A percentile compares a stretch with the other conserved stretches of the same genome.
phyloP scores from a whole-genome alignment of 2,888 invertebrate genomes.

The Mactromeris polynyma region DNA sequence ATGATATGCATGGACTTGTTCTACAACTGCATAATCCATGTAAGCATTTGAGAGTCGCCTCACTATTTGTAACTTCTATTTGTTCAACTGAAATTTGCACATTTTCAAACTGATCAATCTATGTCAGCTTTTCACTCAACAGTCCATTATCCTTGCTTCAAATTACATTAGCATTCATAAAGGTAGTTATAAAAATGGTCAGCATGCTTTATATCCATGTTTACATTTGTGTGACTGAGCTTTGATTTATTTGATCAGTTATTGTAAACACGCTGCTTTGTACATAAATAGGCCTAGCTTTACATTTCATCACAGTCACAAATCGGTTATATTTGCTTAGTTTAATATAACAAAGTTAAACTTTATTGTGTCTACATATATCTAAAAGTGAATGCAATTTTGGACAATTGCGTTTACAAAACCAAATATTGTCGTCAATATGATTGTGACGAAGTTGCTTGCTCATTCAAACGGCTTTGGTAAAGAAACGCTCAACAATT shows the following conservation, averaged over 20 bases:
- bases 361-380: not conserved
- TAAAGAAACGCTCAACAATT: too few relatives aligned
- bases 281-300: not conserved
- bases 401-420: not conserved
- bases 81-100: not conserved
- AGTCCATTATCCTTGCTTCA: not conserved
- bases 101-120: not conserved
- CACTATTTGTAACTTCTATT: not conserved
- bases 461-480: not conserved
- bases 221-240: not conserved
- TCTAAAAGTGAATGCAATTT: not conserved
- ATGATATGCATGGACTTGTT: too few relatives aligned
- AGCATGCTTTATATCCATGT: not conserved
- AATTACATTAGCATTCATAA: not conserved
- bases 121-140: not conserved
- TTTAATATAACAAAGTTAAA: conserved; percentile 12
- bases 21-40: too few relatives aligned
- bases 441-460: not conserved
- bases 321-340: not conserved
- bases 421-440: not conserved
- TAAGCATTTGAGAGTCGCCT: too few relatives aligned
- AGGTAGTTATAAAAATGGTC: not conserved
- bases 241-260: conserved; percentile 2
- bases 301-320: not conserved
- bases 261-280: not conserved